phyloP scores from a whole-genome alignment of 92 coral and sea anemone genomes.

The Porites divaricata region DNA sequence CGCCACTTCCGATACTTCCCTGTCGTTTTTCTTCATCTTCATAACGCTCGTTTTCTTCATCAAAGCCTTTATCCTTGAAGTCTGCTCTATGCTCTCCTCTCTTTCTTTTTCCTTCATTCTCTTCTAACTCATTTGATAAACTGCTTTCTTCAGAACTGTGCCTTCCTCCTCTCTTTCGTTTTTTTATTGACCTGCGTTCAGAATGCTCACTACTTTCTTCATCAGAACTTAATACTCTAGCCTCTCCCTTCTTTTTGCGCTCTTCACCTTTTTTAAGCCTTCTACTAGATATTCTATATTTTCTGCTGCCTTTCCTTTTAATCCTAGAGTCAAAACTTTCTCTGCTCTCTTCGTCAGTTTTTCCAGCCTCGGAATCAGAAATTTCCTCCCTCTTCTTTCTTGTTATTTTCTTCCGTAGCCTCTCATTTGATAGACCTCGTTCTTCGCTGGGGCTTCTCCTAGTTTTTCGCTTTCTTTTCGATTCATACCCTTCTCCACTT shows the following conservation, averaged over 20 bases:
- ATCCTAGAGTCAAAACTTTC: background rate
- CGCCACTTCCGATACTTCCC: too few relatives aligned
- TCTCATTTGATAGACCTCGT: background rate
- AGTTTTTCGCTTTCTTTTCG: background rate
- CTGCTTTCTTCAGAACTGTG: background rate
- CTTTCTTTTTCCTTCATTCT: background rate
- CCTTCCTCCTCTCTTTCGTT: background rate
- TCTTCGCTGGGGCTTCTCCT: background rate
- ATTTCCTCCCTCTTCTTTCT: conserved; percentile 14
- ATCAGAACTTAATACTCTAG: background rate
- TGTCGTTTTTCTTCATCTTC: too few relatives aligned
- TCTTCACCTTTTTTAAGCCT: background rate
- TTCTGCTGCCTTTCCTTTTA: background rate
- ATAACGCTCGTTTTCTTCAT: background rate
- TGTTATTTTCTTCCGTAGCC: background rate
- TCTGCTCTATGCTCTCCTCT: background rate
- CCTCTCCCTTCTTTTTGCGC: background rate
- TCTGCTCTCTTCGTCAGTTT: background rate
- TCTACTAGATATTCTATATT: background rate
- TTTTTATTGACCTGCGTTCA: background rate
- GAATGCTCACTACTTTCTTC: conserved; percentile 7
- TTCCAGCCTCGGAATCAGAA: conserved; percentile 4
- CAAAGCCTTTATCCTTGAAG: background rate
- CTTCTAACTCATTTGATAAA: background rate
- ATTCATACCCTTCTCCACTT: background rate